Percentiles rank a stretch among this genome's conserved stretches.
phyloP scores from a whole-genome alignment of 2,113 vertebrate genomes.

The Romanogobio albipinnatus region DNA sequence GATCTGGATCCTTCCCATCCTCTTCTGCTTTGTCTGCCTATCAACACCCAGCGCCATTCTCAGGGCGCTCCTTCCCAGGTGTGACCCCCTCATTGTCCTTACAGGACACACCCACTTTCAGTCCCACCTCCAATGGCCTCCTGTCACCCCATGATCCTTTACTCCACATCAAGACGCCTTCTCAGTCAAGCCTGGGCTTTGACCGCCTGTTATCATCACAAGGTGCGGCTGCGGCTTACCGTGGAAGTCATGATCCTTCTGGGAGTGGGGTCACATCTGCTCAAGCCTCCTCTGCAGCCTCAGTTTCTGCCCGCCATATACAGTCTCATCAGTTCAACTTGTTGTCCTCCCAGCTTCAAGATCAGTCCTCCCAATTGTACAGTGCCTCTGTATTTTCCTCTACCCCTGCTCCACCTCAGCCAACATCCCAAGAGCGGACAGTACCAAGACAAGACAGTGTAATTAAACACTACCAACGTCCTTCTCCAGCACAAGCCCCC shows the following conservation, averaged over 20 bases:
- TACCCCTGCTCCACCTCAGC: conserved; percentile 79
- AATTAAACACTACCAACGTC: conserved; percentile 96
- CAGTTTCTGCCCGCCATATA: conserved; percentile 82
- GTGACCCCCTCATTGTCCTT: conserved; percentile 86
- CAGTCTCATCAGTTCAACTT: conserved; percentile 92
- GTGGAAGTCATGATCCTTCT: conserved; percentile 79
- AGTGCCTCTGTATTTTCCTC: conserved; percentile 88
- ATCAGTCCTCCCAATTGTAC: conserved; percentile 86
- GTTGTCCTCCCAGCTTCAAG: conserved; percentile 86
- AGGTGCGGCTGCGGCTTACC: conserved; percentile 75
- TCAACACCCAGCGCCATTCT: conserved; percentile 93
- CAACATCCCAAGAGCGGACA: conserved; percentile 82
- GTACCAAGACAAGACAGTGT: conserved; percentile 91
- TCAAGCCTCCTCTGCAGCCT: conserved; percentile 75
- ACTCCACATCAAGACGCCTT: conserved; percentile 84
- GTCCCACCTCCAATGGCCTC: conserved; percentile 88
- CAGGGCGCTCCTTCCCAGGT: conserved; percentile 88
- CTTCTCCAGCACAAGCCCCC: conserved; percentile 81
- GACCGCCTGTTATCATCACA: conserved; percentile 81
- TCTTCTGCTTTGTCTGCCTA: conserved; percentile 95
- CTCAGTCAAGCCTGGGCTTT: conserved; percentile 81
- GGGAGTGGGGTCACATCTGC: conserved; percentile 65
- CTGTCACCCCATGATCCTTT: conserved; percentile 87
- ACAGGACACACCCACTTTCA: conserved; percentile 91
- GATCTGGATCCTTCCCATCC: conserved; percentile 90